These are phyloP conservation scores for Coregonus ussuriensis DNA, from an alignment of 2,797 vertebrate species.

Conservation along the genomic window DNA sequence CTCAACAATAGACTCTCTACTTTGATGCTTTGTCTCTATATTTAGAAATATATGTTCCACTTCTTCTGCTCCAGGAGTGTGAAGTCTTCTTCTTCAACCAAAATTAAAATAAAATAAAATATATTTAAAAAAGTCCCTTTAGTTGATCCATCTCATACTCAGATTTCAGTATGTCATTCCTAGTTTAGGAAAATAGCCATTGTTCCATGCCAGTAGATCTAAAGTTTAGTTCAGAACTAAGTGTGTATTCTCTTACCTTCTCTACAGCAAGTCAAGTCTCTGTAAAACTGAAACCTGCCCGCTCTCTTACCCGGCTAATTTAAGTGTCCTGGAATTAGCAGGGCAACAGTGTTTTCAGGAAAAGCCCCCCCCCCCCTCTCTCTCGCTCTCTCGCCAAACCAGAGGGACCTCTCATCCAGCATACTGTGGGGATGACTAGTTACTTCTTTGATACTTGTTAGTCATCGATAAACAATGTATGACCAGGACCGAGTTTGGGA, in stretches of 20 bases:
- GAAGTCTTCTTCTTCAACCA: neutral
- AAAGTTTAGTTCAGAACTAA: neutral
- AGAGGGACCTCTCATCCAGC: conserved; percentile 51
- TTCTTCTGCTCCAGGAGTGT: neutral
- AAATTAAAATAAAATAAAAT: neutral
- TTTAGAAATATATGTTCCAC: no score
- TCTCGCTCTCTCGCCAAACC: conserved; percentile 48
- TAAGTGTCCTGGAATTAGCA: conserved; percentile 70
- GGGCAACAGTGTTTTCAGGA: conserved; percentile 49
- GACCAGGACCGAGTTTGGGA: no score
- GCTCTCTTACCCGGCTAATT: conserved; percentile 61
- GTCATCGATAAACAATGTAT: neutral
- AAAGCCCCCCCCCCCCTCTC: conserved; percentile 59
- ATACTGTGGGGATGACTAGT: conserved; percentile 23
- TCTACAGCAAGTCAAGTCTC: conserved; percentile 32
- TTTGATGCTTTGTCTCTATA: no score
- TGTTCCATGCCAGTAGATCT: neutral
- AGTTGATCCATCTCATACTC: neutral
- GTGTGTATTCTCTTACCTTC: conserved; percentile 14
- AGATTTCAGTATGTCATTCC: neutral
- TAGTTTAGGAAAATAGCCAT: neutral
- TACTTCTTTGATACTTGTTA: neutral
- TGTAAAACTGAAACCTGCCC: conserved; percentile 49
- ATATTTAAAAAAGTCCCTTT: neutral
- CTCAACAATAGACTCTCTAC: conserved; percentile 3